phyloP scores from a whole-genome alignment of 2,113 vertebrate species.

The Vidua macroura region DNA sequence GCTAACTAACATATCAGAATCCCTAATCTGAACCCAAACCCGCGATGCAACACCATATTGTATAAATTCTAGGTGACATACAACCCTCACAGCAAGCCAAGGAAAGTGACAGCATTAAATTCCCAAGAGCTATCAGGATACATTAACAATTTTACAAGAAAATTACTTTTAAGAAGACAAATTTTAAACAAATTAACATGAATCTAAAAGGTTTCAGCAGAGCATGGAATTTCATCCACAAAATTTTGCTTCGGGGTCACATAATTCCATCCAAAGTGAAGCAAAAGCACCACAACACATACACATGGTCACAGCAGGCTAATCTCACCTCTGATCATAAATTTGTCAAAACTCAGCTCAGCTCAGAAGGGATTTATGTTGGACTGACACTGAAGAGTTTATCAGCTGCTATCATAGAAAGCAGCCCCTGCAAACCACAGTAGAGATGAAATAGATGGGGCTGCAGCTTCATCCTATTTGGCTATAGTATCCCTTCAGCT shows the following conservation, averaged over 20 bases:
- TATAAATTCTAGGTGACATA: slow-evolving; percentile 40
- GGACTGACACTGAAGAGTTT: not conserved
- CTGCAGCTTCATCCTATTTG: not conserved
- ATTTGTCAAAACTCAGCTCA: slow-evolving; percentile 1
- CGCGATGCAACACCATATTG: not conserved
- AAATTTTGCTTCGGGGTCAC: not conserved
- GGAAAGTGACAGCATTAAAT: slow-evolving; percentile 23
- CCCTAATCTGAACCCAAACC: too few relatives aligned
- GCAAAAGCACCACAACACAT: not conserved
- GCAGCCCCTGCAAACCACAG: not conserved
- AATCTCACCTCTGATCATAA: not conserved
- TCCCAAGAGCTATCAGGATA: slow-evolving; percentile 9
- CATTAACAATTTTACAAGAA: slow-evolving; percentile 16
- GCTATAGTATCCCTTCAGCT: not conserved
- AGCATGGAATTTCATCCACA: not conserved
- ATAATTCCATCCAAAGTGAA: not conserved
- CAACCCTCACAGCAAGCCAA: not conserved
- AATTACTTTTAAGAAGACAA: not conserved
- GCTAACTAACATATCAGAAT: too few relatives aligned
- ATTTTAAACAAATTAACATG: slow-evolving; percentile 34
- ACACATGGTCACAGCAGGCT: not conserved
- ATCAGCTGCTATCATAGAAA: slow-evolving; percentile 2
- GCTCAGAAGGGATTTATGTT: not conserved
- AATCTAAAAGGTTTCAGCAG: not conserved
- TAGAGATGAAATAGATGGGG: not conserved